Evolutionary conservation across 2,888 invertebrate species (phyloP).

Genomic region (Drosophila hamatofila): DNA sequence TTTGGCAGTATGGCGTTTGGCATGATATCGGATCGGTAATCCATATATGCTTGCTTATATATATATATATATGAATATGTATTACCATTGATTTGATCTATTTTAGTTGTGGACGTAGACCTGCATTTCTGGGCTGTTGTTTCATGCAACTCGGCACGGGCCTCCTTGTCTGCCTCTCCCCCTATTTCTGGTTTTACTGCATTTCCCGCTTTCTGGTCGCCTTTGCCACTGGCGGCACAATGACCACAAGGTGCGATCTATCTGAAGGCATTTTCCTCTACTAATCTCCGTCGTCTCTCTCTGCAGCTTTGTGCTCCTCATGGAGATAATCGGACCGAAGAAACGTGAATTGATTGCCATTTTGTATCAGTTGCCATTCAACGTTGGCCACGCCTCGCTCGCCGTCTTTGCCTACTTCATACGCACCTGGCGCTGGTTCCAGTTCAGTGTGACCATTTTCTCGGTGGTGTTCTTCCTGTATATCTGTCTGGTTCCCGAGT

Average conservation of each 20-base stretch:
- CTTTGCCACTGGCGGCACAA: slow-evolving; percentile 92
- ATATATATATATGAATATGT: background rate
- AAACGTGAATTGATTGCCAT: slow-evolving; percentile 86
- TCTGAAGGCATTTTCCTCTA: background rate
- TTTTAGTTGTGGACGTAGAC: slow-evolving; percentile 90
- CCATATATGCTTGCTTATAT: background rate
- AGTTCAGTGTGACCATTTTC: slow-evolving; percentile 89
- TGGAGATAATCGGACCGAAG: slow-evolving; percentile 89
- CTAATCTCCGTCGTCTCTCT: background rate
- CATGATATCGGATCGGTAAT: slow-evolving; percentile 90
- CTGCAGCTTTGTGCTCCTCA: slow-evolving; percentile 89
- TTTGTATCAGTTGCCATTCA: slow-evolving; percentile 90
- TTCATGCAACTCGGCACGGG: slow-evolving; percentile 90
- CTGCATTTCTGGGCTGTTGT: slow-evolving; percentile 90
- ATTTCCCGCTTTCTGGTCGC: slow-evolving; percentile 90
- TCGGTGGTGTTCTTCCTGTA: slow-evolving; percentile 85
- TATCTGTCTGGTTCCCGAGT: slow-evolving; percentile 91
- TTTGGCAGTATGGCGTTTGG: slow-evolving; percentile 91
- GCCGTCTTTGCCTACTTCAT: slow-evolving; percentile 88
- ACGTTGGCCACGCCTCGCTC: slow-evolving; percentile 89
- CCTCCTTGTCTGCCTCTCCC: slow-evolving; percentile 89
- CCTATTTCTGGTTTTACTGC: slow-evolving; percentile 89
- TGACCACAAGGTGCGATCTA: slow-evolving; percentile 88
- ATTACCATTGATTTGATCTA: background rate
- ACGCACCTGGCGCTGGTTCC: slow-evolving; percentile 89